Conservation (phyloP, 2,113 vertebrate genomes). For the Sminthopsis crassicaudata region DNA sequence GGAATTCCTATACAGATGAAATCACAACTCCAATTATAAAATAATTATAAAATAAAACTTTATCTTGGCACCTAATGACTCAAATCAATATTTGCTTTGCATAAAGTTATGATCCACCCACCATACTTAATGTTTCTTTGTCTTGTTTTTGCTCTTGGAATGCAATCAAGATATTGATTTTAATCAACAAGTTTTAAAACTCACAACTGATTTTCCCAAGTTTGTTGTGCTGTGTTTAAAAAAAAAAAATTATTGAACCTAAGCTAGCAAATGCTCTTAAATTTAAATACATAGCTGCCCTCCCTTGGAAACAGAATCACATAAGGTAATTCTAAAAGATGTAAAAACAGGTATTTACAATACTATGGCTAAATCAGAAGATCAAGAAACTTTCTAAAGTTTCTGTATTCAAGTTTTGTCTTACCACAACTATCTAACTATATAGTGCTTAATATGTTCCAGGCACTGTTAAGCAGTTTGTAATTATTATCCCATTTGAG, state of each 20-base stretch:
- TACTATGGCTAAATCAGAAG: not conserved
- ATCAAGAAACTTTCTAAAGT: not conserved
- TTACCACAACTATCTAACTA: not conserved
- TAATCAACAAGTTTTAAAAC: slow-evolving; percentile 33
- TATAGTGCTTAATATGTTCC: not conserved
- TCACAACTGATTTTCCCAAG: not conserved
- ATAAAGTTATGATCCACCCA: not conserved
- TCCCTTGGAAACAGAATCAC: not conserved
- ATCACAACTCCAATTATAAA: not conserved
- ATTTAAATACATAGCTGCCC: slow-evolving; percentile 41
- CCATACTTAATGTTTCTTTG: not conserved
- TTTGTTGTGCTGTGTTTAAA: not conserved
- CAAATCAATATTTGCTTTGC: not conserved
- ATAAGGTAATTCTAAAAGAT: not conserved
- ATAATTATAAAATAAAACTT: not conserved
- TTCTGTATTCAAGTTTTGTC: not conserved
- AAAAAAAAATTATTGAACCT: not conserved
- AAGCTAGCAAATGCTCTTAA: slow-evolving; percentile 12
- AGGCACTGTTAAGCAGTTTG: not conserved
- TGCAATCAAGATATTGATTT: not conserved
- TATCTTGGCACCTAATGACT: not conserved
- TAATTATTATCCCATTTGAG: not conserved
- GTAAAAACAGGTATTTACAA: not conserved
- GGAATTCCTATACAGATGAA: not conserved
- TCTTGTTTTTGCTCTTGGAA: not conserved